These are phyloP conservation scores for Yponomeuta malinellus DNA, from an alignment of 2,888 invertebrate genomes.

Conservation along the genomic window DNA sequence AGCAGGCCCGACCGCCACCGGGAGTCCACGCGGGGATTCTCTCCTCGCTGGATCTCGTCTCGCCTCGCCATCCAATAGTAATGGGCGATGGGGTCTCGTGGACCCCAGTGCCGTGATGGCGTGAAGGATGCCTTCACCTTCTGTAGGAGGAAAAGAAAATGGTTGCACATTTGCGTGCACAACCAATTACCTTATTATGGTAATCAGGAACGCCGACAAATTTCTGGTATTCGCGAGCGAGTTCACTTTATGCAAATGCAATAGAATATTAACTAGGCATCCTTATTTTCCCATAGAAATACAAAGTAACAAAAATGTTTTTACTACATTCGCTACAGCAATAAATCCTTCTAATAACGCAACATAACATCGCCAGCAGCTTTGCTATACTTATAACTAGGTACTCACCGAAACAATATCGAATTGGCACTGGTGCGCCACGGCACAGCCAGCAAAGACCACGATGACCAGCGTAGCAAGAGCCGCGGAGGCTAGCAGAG, in stretches of 20 bases:
- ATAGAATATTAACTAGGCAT: too few species aligned
- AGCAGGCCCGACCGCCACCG: slow-evolving; percentile 46
- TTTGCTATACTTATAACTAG: too few species aligned
- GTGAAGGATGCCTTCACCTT: slow-evolving; percentile 57
- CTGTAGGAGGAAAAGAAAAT: slow-evolving; percentile 34
- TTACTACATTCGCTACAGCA: slow-evolving; percentile 27
- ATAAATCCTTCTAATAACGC: too few species aligned
- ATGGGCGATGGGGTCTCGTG: slow-evolving; percentile 61
- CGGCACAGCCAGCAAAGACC: slow-evolving; percentile 34
- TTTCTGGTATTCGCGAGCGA: too few species aligned
- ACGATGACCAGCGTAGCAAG: slow-evolving; percentile 30
- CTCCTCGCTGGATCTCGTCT: slow-evolving; percentile 34
- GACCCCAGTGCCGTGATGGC: slow-evolving; percentile 65
- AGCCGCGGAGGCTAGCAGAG: slow-evolving; percentile 27
- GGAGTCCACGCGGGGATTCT: slow-evolving; percentile 31
- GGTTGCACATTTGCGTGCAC: neutral
- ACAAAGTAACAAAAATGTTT: too few species aligned
- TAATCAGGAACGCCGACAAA: too few species aligned
- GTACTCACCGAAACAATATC: slow-evolving; percentile 33
- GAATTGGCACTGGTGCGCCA: slow-evolving; percentile 53
- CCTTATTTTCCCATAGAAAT: too few species aligned
- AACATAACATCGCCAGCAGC: too few species aligned
- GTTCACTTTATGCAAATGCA: too few species aligned
- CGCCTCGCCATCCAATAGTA: slow-evolving; percentile 60
- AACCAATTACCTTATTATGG: too few species aligned